phyloP scores from a whole-genome alignment of 2,113 vertebrate genomes.

The Equus przewalskii region DNA sequence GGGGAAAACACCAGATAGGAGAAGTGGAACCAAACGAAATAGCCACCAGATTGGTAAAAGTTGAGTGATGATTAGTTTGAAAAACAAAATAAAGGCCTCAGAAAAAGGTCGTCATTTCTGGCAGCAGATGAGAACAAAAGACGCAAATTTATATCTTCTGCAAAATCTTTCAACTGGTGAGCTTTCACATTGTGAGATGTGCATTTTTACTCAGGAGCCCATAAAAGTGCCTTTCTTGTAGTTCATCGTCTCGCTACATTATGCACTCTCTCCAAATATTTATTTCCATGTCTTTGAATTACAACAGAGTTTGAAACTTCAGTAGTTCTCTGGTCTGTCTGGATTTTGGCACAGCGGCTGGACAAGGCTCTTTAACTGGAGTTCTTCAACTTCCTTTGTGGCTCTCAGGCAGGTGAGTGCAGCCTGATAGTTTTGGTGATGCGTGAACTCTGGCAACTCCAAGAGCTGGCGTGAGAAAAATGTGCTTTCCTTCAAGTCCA shows the following conservation, averaged over 20 bases:
- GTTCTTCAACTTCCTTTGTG: not conserved
- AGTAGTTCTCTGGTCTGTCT: not conserved
- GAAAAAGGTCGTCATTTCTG: not conserved
- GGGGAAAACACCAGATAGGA: not conserved
- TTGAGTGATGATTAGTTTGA: not conserved
- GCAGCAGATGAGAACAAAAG: not conserved
- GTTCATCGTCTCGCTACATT: not conserved
- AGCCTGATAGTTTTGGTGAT: not conserved
- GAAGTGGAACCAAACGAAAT: not conserved
- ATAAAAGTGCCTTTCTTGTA: not conserved
- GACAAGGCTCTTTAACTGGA: not conserved
- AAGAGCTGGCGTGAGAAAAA: not conserved
- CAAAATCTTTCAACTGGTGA: not conserved
- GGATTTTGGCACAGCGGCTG: not conserved
- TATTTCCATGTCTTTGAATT: not conserved
- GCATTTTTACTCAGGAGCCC: not conserved
- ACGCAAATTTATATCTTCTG: not conserved
- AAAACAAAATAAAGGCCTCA: not conserved
- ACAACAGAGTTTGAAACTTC: not conserved
- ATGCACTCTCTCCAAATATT: not conserved
- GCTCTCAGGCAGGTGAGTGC: not conserved
- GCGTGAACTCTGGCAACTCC: not conserved
- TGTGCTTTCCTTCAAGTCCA: not conserved
- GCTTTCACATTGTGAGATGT: not conserved
- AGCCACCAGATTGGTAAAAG: too few species aligned